Conservation (phyloP, 2,113 vertebrate genomes). For the Globicephala melas region DNA sequence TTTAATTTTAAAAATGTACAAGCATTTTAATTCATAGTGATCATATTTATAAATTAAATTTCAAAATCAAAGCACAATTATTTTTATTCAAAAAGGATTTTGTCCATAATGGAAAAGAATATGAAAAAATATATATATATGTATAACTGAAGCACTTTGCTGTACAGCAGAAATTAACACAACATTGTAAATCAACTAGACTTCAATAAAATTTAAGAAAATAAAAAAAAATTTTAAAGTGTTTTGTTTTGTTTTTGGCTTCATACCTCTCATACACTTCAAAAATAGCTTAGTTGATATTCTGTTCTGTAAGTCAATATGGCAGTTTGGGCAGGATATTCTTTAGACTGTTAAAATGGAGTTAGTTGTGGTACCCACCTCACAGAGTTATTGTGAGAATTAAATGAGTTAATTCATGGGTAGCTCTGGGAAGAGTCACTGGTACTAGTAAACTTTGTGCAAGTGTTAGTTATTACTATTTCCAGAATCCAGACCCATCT, state of each 20-base stretch:
- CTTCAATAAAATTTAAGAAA: no score
- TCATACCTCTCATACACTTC: neutral
- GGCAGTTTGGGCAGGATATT: neutral
- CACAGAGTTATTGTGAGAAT: neutral
- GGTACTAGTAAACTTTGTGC: neutral
- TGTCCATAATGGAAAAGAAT: no score
- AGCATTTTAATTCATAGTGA: neutral
- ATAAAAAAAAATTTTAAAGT: no score
- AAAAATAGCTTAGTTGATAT: neutral
- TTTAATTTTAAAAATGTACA: neutral
- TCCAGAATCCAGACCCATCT: neutral
- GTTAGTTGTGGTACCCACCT: neutral
- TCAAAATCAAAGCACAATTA: neutral
- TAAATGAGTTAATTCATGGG: neutral
- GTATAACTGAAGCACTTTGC: no score
- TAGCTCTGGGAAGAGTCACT: neutral
- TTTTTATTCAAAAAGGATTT: neutral
- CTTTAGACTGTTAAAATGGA: neutral
- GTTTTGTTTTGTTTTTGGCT: neutral
- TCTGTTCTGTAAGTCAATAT: neutral
- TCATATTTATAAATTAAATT: neutral
- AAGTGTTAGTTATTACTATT: neutral
- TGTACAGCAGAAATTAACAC: no score
- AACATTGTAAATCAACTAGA: no score
- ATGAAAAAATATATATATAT: no score